Percentiles rank a stretch among this genome's conserved stretches.
These are phyloP conservation scores for Takifugu ocellatus DNA, from an alignment of 2,797 vertebrate species.

Conservation along the genomic window DNA sequence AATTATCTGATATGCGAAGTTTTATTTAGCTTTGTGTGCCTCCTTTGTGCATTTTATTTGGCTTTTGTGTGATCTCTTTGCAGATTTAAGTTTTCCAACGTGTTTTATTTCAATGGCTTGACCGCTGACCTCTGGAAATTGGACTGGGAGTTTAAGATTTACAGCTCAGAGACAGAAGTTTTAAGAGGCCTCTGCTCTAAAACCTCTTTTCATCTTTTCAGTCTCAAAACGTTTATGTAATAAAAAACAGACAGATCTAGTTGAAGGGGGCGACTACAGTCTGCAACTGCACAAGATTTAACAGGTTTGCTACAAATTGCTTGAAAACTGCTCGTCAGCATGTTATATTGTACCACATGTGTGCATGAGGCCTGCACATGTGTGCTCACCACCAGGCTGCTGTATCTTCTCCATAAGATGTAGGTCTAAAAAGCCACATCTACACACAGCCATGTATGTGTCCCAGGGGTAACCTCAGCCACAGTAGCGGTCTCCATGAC, in stretches of 20 bases:
- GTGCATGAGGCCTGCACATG: conserved; percentile 50
- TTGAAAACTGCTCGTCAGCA: conserved; percentile 28
- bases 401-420: conserved; percentile 73
- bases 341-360: conserved; percentile 36
- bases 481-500: conserved; percentile 62
- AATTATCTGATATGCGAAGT: conserved; percentile 64
- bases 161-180: conserved; percentile 2
- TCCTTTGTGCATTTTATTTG: conserved; percentile 16
- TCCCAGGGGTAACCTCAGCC: conserved; percentile 50
- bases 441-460: conserved; percentile 54
- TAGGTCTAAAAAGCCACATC: conserved; percentile 52
- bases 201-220: no score
- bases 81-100: conserved; percentile 14
- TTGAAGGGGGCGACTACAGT: conserved; percentile 5
- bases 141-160: conserved; percentile 12
- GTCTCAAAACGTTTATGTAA: not conserved
- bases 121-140: conserved; percentile 7
- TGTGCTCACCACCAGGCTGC: conserved; percentile 52
- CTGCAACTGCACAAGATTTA: conserved; percentile 9
- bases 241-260: conserved; percentile 1
- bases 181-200: conserved; percentile 6
- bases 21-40: conserved; percentile 32
- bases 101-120: conserved; percentile 27
- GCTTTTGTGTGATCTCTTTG: conserved; percentile 12
- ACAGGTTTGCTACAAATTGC: conserved; percentile 11